phyloP scores from a whole-genome alignment of 2,888 invertebrate species.

The Tenthredo mesomela region DNA sequence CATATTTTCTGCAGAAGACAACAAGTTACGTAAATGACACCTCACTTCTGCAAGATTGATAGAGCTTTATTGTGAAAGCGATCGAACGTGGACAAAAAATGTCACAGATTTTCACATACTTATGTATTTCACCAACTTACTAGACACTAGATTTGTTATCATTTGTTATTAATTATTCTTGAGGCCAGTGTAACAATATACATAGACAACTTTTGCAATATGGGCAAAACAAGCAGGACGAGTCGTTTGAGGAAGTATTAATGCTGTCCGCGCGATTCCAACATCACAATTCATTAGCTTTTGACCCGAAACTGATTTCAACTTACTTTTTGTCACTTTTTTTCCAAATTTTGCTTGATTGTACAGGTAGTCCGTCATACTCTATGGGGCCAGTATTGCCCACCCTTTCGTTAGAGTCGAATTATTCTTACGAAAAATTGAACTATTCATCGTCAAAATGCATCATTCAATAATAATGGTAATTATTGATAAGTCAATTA shows the following conservation, averaged over 20 bases:
- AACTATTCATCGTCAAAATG: neutral
- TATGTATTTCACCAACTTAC: neutral
- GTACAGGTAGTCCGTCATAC: no score
- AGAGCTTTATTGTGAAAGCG: neutral
- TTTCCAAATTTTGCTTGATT: no score
- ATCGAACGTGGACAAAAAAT: neutral
- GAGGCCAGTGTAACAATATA: neutral
- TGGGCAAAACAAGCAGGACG: no score
- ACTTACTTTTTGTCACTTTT: no score
- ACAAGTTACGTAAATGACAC: constrained; percentile 34
- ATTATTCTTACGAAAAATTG: neutral
- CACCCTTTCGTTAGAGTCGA: neutral
- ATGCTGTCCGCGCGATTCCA: no score
- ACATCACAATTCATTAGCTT: no score
- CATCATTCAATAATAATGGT: neutral
- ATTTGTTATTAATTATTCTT: neutral
- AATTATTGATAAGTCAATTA: neutral
- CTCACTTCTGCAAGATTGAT: neutral
- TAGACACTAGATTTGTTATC: neutral
- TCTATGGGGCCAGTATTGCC: no score
- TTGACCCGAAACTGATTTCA: no score
- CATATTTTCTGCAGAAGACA: constrained; percentile 24
- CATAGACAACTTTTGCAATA: neutral
- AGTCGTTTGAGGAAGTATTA: no score
- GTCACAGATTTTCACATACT: neutral